Percentiles rank a stretch among this genome's conserved stretches.
These are phyloP conservation scores for Narcine bancroftii DNA, from an alignment of 2,113 vertebrate species.

Conservation along the genomic window DNA sequence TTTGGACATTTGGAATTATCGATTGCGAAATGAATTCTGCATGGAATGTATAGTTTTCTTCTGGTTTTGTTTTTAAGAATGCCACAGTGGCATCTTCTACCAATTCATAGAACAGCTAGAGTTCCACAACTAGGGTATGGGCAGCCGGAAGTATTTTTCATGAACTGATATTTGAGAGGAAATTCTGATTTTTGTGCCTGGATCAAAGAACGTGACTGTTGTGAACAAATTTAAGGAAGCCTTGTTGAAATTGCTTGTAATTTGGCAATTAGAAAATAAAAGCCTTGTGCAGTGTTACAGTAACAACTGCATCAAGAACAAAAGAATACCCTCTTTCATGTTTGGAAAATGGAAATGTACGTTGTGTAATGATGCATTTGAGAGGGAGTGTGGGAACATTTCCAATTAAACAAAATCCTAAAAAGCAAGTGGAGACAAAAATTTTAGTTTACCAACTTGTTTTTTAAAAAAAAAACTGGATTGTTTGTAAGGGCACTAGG, in stretches of 20 bases:
- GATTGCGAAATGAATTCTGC: not conserved
- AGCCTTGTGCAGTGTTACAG: not conserved
- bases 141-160: not conserved
- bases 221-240: not conserved
- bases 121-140: not conserved
- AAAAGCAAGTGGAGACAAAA: not conserved
- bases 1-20: not conserved
- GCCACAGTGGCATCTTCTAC: not conserved
- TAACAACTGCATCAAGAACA: not conserved
- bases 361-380: too few species aligned
- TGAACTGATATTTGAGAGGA: too few species aligned
- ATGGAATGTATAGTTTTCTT: too few species aligned
- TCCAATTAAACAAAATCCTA: not conserved
- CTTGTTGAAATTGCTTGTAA: not conserved
- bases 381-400: not conserved
- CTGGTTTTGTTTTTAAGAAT: too few species aligned
- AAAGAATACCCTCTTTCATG: not conserved
- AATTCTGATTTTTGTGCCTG: not conserved
- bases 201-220: too few species aligned
- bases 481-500: not conserved
- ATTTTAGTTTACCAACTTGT: not conserved
- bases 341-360: not conserved
- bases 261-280: not conserved
- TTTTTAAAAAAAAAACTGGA: not conserved
- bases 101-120: not conserved